Evolutionary conservation across 2,797 vertebrate species (phyloP).

Genomic region (Enteromius paludinosus): DNA sequence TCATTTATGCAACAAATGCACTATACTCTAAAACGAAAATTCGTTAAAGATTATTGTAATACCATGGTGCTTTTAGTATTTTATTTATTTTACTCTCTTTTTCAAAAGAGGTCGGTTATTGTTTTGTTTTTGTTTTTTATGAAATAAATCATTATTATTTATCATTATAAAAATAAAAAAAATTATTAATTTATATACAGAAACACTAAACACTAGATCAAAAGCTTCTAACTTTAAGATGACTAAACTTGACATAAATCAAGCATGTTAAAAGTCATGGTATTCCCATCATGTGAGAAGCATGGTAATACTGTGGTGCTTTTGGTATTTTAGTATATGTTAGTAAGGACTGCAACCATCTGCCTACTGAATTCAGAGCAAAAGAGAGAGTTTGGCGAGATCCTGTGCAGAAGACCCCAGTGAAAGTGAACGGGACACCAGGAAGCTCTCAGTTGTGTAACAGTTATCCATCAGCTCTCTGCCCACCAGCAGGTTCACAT

Average conservation of each 20-base stretch:
- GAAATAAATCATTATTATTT: too few relatives aligned
- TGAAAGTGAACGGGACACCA: not conserved
- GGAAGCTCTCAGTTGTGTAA: not conserved
- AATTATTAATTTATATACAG: too few relatives aligned
- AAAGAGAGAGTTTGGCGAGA: not conserved
- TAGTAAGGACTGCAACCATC: not conserved
- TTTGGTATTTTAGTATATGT: not conserved
- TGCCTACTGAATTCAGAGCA: not conserved
- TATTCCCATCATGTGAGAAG: too few relatives aligned
- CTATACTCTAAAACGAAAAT: not conserved
- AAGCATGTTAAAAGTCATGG: too few relatives aligned
- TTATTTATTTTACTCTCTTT: too few relatives aligned
- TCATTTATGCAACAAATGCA: not conserved
- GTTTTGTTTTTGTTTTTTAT: too few relatives aligned
- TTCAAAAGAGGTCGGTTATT: too few relatives aligned
- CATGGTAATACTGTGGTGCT: too few relatives aligned
- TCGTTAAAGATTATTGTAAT: not conserved
- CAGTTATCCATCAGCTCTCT: not conserved
- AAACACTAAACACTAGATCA: too few relatives aligned
- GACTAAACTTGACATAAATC: too few relatives aligned
- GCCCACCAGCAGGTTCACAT: conserved; percentile 2
- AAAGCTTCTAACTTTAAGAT: too few relatives aligned
- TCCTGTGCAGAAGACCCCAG: not conserved
- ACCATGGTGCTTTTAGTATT: not conserved
- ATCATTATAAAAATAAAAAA: too few relatives aligned